phyloP scores from a whole-genome alignment of 2,797 vertebrate species.

The Halcyon badia region DNA sequence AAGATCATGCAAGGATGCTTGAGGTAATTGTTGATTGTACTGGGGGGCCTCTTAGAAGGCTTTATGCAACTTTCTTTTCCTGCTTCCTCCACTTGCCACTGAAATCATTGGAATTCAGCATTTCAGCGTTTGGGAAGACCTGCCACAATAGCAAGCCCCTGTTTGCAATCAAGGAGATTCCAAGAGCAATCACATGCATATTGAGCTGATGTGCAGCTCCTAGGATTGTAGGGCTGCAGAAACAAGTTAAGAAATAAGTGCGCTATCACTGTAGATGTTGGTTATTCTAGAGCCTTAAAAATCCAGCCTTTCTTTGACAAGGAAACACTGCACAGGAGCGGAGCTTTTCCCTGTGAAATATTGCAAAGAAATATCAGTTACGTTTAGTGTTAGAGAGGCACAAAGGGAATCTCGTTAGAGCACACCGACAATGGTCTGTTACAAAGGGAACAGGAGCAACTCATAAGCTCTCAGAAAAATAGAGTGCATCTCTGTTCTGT shows the following conservation, averaged over 20 bases:
- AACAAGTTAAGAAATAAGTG: neutral
- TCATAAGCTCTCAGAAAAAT: neutral
- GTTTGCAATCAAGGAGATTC: conserved; percentile 10
- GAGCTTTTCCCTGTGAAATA: neutral
- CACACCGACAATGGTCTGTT: neutral
- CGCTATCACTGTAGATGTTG: neutral
- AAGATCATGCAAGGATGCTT: neutral
- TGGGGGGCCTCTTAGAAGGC: neutral
- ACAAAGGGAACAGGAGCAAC: neutral
- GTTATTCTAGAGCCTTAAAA: neutral
- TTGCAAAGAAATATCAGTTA: neutral
- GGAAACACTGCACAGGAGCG: rapidly evolving
- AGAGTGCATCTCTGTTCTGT: neutral
- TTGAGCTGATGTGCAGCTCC: neutral
- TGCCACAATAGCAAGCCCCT: neutral
- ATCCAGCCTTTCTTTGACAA: neutral
- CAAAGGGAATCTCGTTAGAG: conserved; percentile 11
- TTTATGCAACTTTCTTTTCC: neutral
- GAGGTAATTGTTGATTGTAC: neutral
- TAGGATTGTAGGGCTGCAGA: neutral
- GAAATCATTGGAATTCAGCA: neutral
- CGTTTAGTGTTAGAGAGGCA: neutral
- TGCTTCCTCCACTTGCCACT: neutral
- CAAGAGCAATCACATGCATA: neutral
- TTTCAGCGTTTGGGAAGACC: neutral